A percentile compares a stretch with the other conserved stretches of the same genome.
Evolutionary conservation across 2,888 invertebrate genomes (phyloP).

Genomic region (Venusia cambrica): DNA sequence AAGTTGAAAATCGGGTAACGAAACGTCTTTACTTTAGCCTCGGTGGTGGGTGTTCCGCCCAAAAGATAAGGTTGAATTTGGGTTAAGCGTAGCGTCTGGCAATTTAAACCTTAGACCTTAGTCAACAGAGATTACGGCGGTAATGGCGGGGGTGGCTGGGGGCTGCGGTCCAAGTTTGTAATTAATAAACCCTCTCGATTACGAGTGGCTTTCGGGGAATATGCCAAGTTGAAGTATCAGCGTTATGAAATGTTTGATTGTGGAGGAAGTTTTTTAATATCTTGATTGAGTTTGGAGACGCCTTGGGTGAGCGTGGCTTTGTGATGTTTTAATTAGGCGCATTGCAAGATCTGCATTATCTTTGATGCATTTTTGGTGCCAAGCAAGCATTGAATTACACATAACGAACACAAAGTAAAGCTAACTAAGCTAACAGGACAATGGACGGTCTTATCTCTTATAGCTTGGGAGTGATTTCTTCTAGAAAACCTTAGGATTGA

Average conservation of each 20-base stretch:
- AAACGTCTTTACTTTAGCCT: constrained; percentile 38
- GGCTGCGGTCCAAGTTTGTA: constrained; percentile 77
- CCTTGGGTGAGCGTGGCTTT: no score
- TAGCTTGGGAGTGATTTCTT: no score
- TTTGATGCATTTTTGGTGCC: no score
- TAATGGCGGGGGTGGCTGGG: constrained; percentile 52
- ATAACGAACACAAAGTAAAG: no score
- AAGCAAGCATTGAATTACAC: no score
- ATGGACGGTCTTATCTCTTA: no score
- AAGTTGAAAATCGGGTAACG: constrained; percentile 50
- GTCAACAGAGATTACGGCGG: constrained; percentile 49
- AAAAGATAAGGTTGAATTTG: constrained; percentile 72
- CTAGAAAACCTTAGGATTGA: no score
- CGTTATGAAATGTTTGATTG: constrained; percentile 18
- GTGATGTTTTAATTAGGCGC: no score
- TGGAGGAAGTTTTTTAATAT: constrained; percentile 18
- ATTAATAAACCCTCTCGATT: constrained; percentile 80
- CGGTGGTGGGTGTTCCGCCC: constrained; percentile 55
- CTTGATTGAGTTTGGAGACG: constrained; percentile 16
- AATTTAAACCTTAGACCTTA: constrained; percentile 73
- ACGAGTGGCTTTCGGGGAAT: constrained; percentile 71
- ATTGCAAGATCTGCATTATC: no score
- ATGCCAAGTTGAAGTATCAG: constrained; percentile 21
- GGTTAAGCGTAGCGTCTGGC: constrained; percentile 45
- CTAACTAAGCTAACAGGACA: no score